phyloP scores from a whole-genome alignment of 1,140 invertebrate genomes.

The Microplitis demolitor region DNA sequence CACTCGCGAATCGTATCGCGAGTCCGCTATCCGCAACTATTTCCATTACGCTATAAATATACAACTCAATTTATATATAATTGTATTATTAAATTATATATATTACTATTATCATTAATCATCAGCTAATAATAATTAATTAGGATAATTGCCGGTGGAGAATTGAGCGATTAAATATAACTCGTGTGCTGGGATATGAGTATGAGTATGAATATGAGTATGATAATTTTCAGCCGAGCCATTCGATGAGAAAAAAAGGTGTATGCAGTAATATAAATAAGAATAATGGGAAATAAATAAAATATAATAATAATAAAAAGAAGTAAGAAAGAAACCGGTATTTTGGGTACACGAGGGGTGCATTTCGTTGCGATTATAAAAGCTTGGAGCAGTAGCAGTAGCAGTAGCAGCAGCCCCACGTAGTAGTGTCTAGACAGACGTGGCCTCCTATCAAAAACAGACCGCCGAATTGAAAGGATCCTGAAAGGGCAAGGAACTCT shows the following conservation, averaged over 20 bases:
- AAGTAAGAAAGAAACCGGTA: slow-evolving; percentile 44
- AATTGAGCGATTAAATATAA: too few species aligned
- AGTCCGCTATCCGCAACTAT: slow-evolving; percentile 28
- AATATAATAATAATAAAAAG: slow-evolving; percentile 14
- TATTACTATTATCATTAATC: background rate
- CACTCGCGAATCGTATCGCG: background rate
- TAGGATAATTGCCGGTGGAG: too few species aligned
- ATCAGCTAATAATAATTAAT: background rate
- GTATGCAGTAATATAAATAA: slow-evolving; percentile 4
- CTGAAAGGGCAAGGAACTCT: slow-evolving; percentile 58
- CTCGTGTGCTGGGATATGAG: too few species aligned
- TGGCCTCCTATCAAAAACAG: slow-evolving; percentile 52
- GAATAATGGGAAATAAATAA: slow-evolving; percentile 21
- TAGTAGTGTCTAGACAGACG: slow-evolving; percentile 47
- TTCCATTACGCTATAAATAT: background rate
- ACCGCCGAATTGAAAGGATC: slow-evolving; percentile 50
- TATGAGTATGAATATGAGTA: too few species aligned
- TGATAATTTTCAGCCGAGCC: background rate
- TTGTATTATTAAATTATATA: background rate
- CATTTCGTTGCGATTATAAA: slow-evolving; percentile 55
- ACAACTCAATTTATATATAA: background rate
- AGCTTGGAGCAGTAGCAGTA: slow-evolving; percentile 37
- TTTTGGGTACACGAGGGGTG: slow-evolving; percentile 46
- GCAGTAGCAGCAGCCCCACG: slow-evolving; percentile 23
- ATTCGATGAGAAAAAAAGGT: background rate